These are phyloP conservation scores for Alcis repandata DNA, from an alignment of 2,888 invertebrate genomes.

Conservation along the genomic window DNA sequence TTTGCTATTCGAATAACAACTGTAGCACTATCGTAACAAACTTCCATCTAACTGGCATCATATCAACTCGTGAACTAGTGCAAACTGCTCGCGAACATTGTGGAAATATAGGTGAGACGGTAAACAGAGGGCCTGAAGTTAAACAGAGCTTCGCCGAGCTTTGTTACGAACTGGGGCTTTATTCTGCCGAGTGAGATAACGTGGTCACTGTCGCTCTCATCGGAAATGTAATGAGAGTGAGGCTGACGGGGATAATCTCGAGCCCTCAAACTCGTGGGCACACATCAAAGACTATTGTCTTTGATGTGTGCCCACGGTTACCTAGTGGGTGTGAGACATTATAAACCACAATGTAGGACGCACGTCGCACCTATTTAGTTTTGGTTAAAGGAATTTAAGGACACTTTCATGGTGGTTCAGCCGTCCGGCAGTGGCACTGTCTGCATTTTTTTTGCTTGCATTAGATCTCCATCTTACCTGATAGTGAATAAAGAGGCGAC, in stretches of 20 bases:
- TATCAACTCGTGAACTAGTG: conserved; percentile 1
- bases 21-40: neutral
- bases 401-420: too few species aligned
- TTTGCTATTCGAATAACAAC: neutral
- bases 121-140: conserved; percentile 11
- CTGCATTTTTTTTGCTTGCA: too few species aligned
- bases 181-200: too few species aligned
- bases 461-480: too few species aligned
- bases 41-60: conserved; percentile 1
- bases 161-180: neutral
- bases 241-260: too few species aligned
- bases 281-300: too few species aligned
- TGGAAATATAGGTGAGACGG: neutral
- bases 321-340: neutral
- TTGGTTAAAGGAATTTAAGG: too few species aligned
- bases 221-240: too few species aligned
- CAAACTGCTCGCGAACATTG: conserved; percentile 4
- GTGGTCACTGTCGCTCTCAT: too few species aligned
- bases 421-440: too few species aligned
- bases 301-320: conserved; percentile 4
- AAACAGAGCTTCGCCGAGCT: conserved; percentile 3
- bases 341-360: neutral
- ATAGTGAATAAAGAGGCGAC: too few species aligned
- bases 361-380: neutral
- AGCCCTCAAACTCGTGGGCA: too few species aligned